A percentile compares a stretch with the other conserved stretches of the same genome.
These are phyloP conservation scores for Andrena minutula DNA, from an alignment of 2,888 invertebrate species.

Conservation along the genomic window DNA sequence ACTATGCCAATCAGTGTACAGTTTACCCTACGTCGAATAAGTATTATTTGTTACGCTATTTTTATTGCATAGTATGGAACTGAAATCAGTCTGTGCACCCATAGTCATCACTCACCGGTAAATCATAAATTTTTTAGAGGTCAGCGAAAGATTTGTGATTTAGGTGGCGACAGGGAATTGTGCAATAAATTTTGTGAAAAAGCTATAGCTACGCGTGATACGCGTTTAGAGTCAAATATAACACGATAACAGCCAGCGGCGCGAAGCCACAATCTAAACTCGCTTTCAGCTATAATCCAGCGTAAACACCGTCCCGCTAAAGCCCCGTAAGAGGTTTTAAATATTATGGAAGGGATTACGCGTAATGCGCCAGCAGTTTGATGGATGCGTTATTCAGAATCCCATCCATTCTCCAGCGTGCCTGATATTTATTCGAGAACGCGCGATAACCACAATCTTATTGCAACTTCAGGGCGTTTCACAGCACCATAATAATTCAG, in stretches of 20 bases:
- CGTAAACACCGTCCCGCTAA: constrained; percentile 45
- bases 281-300: constrained; percentile 43
- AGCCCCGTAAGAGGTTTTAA: constrained; percentile 57
- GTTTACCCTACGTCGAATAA: neutral
- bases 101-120: neutral
- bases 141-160: neutral
- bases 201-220: neutral
- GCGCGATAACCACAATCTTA: constrained; percentile 65
- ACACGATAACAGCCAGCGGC: constrained; percentile 18
- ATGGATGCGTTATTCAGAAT: constrained; percentile 60
- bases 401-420: constrained; percentile 41
- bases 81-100: neutral
- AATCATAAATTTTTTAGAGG: neutral
- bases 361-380: constrained; percentile 54
- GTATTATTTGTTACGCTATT: neutral
- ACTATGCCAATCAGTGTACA: no score
- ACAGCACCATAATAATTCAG: constrained; percentile 58
- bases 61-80: neutral
- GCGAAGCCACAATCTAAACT: constrained; percentile 46
- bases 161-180: neutral
- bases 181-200: constrained; percentile 6
- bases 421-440: constrained; percentile 58
- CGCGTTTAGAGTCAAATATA: constrained; percentile 32
- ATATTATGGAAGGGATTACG: constrained; percentile 58
- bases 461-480: constrained; percentile 52